phyloP scores from a whole-genome alignment of 2,797 vertebrate genomes.

The Anguilla marmorata region DNA sequence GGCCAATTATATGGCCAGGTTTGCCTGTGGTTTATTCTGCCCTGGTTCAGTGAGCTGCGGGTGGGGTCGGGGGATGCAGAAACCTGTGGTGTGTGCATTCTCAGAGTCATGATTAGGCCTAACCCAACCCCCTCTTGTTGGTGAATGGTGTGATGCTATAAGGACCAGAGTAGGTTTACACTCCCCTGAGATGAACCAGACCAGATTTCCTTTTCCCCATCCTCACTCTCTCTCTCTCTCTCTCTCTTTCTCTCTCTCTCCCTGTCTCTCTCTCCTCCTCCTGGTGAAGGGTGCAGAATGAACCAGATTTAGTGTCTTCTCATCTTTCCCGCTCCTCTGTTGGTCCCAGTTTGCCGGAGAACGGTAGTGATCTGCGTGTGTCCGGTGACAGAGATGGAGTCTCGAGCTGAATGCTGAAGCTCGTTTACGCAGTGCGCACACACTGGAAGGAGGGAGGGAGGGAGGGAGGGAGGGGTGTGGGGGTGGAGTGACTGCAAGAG shows the following conservation, averaged over 20 bases:
- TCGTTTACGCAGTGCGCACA: constrained; percentile 53
- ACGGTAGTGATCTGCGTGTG: constrained; percentile 21
- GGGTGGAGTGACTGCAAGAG: neutral
- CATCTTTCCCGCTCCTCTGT: constrained; percentile 17
- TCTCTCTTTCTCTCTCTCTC: neutral
- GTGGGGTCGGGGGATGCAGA: neutral
- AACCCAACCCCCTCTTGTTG: neutral
- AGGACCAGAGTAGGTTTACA: neutral
- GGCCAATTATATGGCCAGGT: neutral
- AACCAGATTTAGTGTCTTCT: constrained; percentile 25
- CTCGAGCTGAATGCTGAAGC: constrained; percentile 48
- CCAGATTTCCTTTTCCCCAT: too few relatives aligned
- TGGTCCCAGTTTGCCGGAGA: constrained; percentile 25
- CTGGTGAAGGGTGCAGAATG: constrained; percentile 27
- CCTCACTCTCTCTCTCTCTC: neutral
- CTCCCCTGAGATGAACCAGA: neutral
- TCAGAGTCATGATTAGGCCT: too few relatives aligned
- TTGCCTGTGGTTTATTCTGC: neutral
- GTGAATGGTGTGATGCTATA: neutral
- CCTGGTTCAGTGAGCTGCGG: neutral
- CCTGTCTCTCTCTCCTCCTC: neutral
- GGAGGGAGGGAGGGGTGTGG: neutral
- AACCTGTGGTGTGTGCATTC: too few relatives aligned
- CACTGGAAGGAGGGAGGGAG: constrained; percentile 35
- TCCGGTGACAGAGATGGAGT: constrained; percentile 27